Percentiles rank a stretch among this genome's conserved stretches.
Evolutionary conservation across 1,140 invertebrate genomes (phyloP).

Genomic region (Pteromalus puparum): DNA sequence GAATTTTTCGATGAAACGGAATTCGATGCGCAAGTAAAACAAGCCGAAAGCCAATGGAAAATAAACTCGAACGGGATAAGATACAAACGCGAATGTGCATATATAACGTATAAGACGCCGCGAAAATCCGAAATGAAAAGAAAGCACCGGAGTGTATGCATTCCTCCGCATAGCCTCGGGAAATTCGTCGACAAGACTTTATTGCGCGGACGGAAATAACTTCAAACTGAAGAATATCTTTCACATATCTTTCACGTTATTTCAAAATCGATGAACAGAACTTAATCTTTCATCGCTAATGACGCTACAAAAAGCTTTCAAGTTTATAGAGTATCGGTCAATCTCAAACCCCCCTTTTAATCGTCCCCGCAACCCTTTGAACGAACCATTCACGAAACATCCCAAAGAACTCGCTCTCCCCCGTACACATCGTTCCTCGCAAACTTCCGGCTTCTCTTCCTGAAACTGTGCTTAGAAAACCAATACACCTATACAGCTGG

Average conservation of each 20-base stretch:
- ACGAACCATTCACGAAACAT: not conserved
- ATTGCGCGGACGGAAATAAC: too few species aligned
- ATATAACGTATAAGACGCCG: not conserved
- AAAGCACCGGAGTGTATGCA: not conserved
- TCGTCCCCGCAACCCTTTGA: not conserved
- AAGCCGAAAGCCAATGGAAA: not conserved
- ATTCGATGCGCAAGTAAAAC: not conserved
- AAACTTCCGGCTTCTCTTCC: not conserved
- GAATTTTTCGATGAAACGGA: not conserved
- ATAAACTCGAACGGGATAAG: constrained; percentile 10
- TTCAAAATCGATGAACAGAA: not conserved
- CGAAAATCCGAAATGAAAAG: constrained; percentile 20
- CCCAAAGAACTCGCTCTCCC: not conserved
- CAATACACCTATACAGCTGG: not conserved
- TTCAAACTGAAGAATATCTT: too few species aligned
- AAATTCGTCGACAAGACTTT: not conserved
- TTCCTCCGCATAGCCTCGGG: not conserved
- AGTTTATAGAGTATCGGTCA: not conserved
- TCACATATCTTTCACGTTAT: too few species aligned
- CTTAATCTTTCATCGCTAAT: too few species aligned
- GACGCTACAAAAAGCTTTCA: not conserved
- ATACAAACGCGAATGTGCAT: not conserved
- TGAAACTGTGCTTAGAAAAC: constrained; percentile 1
- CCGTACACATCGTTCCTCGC: too few species aligned
- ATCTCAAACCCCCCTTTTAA: not conserved